Evolutionary conservation across 2,797 vertebrate species (phyloP), one percentile per base, ranked within the genome.

Genomic region (Acipenser ruthenus): DNA sequence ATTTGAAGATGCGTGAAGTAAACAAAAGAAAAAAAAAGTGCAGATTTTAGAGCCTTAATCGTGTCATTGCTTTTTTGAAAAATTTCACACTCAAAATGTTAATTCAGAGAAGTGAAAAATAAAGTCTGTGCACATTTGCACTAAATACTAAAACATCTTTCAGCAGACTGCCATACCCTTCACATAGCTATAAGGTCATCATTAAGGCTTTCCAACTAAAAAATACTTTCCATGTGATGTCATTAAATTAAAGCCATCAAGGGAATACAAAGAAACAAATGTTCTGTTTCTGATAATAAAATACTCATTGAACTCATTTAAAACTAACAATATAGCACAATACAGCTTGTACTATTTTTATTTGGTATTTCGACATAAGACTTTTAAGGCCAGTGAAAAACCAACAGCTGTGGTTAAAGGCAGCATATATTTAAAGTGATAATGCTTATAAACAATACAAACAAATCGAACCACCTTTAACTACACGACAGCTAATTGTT

Each of bases 171-270:
- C 66, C 18, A 67, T n/a, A 10, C 61, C 48, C 50, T 9, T 8
- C 63, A 49, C n/a, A 6, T 3, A 18, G n/a, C 63, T 52, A 23
- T 37, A 37, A 37, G 23, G 23, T 37, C 23, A 37, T 37, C 12
- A 62, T 12, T 47, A 37, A 52, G n/a, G 15, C 49, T 68, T 56
- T 63, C 62, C 55, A 68, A 48, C 62, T 58, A 37, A 58, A 55
- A 65, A 23, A 51, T 51, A 59, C 64, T 69, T 69, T 69, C 63
- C 67, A 69, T 6, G 60, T 65, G 67, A 69, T 65, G 63, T 69
- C 67, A 69, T 49, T 60, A 18, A 52, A 12, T 60, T 60, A 64
- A 65, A 56, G 67, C 55, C 62, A 64, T 64, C 48, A n/a, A 13
- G 62, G 63, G 67, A 65, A 60, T 51, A 61, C 47, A 23, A 50